Conservation (phyloP, 2,113 vertebrate genomes). For the Irena cyanogastra region DNA sequence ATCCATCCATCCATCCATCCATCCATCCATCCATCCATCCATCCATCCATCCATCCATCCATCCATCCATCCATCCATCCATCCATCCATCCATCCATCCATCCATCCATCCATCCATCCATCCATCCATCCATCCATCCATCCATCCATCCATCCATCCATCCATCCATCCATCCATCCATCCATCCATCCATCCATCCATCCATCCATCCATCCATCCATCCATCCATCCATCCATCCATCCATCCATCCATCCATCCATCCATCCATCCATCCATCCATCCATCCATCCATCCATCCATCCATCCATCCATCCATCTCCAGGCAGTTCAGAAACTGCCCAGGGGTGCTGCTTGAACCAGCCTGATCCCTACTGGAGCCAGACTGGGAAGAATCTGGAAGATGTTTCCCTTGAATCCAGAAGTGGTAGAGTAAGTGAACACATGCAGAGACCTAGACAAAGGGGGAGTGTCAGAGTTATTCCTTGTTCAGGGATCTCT, state of each 20-base stretch:
- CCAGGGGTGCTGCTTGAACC: not conserved
- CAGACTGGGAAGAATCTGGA: not conserved
- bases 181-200: not conserved
- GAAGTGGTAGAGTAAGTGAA: not conserved
- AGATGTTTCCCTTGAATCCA: not conserved
- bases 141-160: not conserved
- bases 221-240: not conserved
- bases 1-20: not conserved
- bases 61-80: not conserved
- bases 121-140: not conserved
- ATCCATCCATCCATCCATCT: not conserved
- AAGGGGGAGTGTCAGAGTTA: fast-evolving
- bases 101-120: not conserved
- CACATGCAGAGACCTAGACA: not conserved
- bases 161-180: not conserved
- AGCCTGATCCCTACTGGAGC: not conserved
- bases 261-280: not conserved
- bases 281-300: not conserved
- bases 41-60: not conserved
- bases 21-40: not conserved
- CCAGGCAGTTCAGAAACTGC: not conserved
- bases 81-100: not conserved
- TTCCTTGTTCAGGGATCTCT: not conserved
- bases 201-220: not conserved
- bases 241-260: not conserved